Evolutionary conservation across 2,113 vertebrate species (phyloP).

Genomic region (Pachycephala philippinensis): DNA sequence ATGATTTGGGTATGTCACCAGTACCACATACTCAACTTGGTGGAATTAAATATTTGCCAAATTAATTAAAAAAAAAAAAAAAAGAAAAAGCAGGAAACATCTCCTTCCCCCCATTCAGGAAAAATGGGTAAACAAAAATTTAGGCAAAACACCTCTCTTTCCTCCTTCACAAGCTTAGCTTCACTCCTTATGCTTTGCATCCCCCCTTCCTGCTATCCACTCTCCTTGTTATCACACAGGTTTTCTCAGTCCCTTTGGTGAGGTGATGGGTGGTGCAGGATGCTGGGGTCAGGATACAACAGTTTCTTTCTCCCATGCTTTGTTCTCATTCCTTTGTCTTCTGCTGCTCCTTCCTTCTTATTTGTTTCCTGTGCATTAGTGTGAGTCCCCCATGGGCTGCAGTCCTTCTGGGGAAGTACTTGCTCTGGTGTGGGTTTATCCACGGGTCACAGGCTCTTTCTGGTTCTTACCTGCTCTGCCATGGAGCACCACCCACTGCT

Average conservation of each 20-base stretch:
- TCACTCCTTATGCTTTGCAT: background rate
- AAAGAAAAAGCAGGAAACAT: no score
- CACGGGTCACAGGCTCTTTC: background rate
- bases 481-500: background rate
- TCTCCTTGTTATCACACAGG: no score
- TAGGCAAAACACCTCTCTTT: background rate
- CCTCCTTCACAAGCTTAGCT: background rate
- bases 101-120: rapidly evolving
- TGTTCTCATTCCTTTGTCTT: background rate
- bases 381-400: background rate
- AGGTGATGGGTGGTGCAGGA: background rate
- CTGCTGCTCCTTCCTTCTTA: background rate
- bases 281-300: rapidly evolving
- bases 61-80: background rate
- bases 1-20: background rate
- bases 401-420: background rate
- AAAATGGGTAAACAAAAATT: background rate
- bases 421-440: background rate
- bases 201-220: rapidly evolving
- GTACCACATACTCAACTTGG: background rate
- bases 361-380: background rate
- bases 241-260: background rate
- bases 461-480: background rate
- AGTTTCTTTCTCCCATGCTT: background rate
- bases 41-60: background rate